Evolutionary conservation across 1,140 invertebrate species (phyloP).

Genomic region (Bombyx mori): DNA sequence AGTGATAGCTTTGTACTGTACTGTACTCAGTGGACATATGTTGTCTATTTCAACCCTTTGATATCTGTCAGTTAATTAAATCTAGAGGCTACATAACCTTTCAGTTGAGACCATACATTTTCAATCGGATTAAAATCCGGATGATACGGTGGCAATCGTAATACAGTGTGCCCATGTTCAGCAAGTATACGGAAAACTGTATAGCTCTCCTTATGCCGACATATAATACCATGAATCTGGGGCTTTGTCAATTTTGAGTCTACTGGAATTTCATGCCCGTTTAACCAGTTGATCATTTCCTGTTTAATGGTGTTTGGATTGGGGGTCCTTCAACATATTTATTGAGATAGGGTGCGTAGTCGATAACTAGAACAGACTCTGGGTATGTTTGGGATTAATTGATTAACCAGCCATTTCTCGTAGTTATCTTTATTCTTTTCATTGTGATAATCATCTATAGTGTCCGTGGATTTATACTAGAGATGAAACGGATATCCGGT

Average conservation of each 20-base stretch:
- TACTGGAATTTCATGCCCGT: background rate
- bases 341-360: background rate
- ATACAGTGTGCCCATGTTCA: background rate
- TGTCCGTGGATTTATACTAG: background rate
- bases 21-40: too few species aligned
- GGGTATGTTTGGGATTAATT: background rate
- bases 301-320: background rate
- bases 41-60: too few species aligned
- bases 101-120: too few species aligned
- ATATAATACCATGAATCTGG: background rate
- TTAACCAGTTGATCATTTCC: background rate
- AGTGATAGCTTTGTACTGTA: too few species aligned
- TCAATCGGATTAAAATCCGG: too few species aligned
- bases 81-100: too few species aligned
- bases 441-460: background rate
- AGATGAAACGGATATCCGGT: constrained; percentile 1
- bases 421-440: background rate
- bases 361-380: background rate
- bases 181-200: too few species aligned
- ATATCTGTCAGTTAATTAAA: too few species aligned
- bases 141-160: too few species aligned
- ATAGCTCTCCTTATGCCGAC: background rate
- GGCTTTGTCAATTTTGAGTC: background rate
- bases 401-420: background rate
- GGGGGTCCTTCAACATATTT: background rate